Percentiles rank a stretch among this genome's conserved stretches.
Evolutionary conservation across 2,888 invertebrate genomes (phyloP).

Genomic region (Chaetoderma sp.): DNA sequence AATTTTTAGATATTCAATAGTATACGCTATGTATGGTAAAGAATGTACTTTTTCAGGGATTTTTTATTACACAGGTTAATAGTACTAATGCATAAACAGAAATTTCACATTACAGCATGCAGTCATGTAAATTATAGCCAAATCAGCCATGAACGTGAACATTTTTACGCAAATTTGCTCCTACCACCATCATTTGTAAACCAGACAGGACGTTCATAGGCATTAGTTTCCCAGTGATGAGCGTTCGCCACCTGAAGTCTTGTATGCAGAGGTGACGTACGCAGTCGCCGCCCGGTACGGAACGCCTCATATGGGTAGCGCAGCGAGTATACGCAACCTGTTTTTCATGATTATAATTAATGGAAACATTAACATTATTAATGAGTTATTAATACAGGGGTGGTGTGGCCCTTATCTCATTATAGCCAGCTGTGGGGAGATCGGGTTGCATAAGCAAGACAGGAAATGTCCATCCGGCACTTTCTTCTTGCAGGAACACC

Average conservation of each 20-base stretch:
- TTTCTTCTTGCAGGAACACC: background rate
- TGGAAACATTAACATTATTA: background rate
- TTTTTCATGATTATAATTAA: constrained; percentile 13
- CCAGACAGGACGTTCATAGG: constrained; percentile 95
- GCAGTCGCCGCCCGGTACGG: constrained; percentile 70
- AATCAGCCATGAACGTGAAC: too few species aligned
- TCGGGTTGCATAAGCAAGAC: too few species aligned
- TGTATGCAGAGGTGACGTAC: constrained; percentile 95
- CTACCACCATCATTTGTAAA: constrained; percentile 71
- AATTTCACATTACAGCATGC: too few species aligned
- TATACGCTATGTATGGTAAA: too few species aligned
- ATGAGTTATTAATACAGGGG: background rate
- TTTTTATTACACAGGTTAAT: too few species aligned
- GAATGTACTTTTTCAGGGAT: too few species aligned
- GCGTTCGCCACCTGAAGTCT: constrained; percentile 90
- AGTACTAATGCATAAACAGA: too few species aligned
- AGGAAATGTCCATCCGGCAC: background rate
- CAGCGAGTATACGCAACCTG: constrained; percentile 45
- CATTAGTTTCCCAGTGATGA: constrained; percentile 97
- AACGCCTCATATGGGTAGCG: constrained; percentile 51
- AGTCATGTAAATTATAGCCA: too few species aligned
- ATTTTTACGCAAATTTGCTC: constrained; percentile 3
- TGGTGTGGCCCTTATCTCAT: background rate
- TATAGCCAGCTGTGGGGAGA: background rate
- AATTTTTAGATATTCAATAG: too few species aligned